A percentile compares a stretch with the other conserved stretches of the same genome.
phyloP scores from a whole-genome alignment of 2,888 invertebrate species.

The Tenodera sinensis region DNA sequence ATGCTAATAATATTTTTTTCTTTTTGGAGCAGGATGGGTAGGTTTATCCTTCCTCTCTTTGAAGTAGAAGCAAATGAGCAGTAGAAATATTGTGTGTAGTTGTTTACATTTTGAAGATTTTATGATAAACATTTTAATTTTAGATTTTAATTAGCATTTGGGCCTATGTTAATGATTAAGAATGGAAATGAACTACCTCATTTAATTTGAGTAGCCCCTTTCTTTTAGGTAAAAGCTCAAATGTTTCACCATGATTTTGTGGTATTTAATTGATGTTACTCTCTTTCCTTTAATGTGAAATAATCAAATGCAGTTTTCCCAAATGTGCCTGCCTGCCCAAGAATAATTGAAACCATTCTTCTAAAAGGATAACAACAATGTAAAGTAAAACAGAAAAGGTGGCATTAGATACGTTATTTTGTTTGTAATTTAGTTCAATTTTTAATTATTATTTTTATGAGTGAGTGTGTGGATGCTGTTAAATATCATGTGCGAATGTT shows the following conservation, averaged over 20 bases:
- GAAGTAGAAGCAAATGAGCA: background rate
- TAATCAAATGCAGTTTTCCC: background rate
- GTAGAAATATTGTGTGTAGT: background rate
- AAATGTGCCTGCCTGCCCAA: background rate
- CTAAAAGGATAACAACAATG: background rate
- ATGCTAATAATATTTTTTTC: background rate
- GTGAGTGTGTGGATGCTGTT: slow-evolving; percentile 25
- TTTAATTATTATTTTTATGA: background rate
- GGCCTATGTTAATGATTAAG: background rate
- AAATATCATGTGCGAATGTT: slow-evolving; percentile 19
- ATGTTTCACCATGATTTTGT: background rate
- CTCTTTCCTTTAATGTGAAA: background rate
- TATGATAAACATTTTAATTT: background rate
- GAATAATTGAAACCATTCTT: background rate
- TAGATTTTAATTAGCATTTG: background rate
- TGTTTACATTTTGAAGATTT: background rate
- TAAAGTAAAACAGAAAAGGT: background rate
- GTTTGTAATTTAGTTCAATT: background rate
- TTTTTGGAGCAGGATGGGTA: background rate
- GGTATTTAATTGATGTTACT: background rate
- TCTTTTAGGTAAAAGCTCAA: background rate
- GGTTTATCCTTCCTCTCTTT: background rate
- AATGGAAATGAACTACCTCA: background rate
- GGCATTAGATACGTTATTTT: background rate
- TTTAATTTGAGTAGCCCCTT: background rate